phyloP scores from a whole-genome alignment of 2,797 vertebrate genomes.

The Loris lydekkerianus region DNA sequence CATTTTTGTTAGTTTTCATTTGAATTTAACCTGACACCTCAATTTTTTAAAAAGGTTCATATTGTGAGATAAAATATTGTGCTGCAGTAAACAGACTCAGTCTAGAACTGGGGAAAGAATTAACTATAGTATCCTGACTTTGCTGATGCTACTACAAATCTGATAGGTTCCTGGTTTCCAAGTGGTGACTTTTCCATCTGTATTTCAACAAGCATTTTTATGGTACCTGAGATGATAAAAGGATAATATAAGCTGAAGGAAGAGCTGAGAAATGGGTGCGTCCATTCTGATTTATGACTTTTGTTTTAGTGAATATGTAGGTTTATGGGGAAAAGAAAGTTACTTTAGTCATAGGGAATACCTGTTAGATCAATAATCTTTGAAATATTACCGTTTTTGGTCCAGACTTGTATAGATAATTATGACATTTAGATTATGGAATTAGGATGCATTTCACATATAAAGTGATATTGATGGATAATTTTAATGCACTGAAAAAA shows the following conservation, averaged over 20 bases:
- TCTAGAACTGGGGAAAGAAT: slow-evolving; percentile 72
- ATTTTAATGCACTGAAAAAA: slow-evolving; percentile 30
- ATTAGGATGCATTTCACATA: neutral
- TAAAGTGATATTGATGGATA: neutral
- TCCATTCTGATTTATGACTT: slow-evolving; percentile 7
- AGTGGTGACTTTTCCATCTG: slow-evolving; percentile 68
- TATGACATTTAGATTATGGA: slow-evolving; percentile 30
- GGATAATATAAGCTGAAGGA: neutral
- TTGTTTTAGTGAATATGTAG: neutral
- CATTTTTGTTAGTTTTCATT: neutral
- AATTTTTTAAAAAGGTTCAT: slow-evolving; percentile 63
- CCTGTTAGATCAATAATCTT: slow-evolving; percentile 56
- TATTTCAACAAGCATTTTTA: slow-evolving; percentile 74
- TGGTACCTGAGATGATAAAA: neutral
- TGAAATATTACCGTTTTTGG: neutral
- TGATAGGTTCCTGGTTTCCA: slow-evolving; percentile 47
- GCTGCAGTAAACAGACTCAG: slow-evolving; percentile 69
- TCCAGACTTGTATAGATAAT: slow-evolving; percentile 38
- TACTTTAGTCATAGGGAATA: neutral
- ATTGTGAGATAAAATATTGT: slow-evolving; percentile 75
- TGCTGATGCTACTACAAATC: slow-evolving; percentile 49
- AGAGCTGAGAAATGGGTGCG: slow-evolving; percentile 39
- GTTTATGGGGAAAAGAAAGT: slow-evolving; percentile 59
- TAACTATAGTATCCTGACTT: slow-evolving; percentile 51
- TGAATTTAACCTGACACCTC: slow-evolving; percentile 4